These are phyloP conservation scores for Trichomalopsis sarcophagae DNA, from an alignment of 1,140 invertebrate genomes.

Conservation along the genomic window DNA sequence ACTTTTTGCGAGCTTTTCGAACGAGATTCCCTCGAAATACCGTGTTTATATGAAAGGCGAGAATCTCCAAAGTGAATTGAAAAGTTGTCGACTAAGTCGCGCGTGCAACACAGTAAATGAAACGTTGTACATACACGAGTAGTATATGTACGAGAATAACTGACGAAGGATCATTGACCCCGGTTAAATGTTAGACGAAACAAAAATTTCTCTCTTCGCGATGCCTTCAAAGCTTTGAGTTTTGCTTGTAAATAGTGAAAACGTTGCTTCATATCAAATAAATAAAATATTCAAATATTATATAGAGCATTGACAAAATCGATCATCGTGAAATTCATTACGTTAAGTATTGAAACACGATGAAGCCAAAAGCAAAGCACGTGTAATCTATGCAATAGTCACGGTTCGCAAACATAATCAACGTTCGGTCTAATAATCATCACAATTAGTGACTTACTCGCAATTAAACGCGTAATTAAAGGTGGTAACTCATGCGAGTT, in stretches of 20 bases:
- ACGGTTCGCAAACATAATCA: too few species aligned
- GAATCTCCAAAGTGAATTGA: not conserved
- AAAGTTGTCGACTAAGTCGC: not conserved
- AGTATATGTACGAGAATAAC: constrained; percentile 6
- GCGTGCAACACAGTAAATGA: not conserved
- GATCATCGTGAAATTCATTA: too few species aligned
- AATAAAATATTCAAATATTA: too few species aligned
- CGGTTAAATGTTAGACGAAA: constrained; percentile 18
- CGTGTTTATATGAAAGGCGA: not conserved
- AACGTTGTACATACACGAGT: not conserved
- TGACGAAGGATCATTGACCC: constrained; percentile 23
- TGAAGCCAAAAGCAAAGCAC: not conserved
- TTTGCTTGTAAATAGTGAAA: too few species aligned
- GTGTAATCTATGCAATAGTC: not conserved
- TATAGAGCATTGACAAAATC: too few species aligned
- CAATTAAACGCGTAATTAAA: not conserved
- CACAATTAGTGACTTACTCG: not conserved
- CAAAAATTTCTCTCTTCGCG: not conserved
- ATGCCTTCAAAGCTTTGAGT: too few species aligned
- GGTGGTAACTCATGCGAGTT: not conserved
- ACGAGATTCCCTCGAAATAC: constrained; percentile 8
- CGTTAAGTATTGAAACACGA: not conserved
- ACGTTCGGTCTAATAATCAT: not conserved
- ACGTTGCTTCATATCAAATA: too few species aligned
- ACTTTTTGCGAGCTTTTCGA: not conserved